Evolutionary conservation across 64 coral and sea anemone species (phyloP), one percentile per base, ranked within the genome.

Genomic region (Orbicella faveolata): DNA sequence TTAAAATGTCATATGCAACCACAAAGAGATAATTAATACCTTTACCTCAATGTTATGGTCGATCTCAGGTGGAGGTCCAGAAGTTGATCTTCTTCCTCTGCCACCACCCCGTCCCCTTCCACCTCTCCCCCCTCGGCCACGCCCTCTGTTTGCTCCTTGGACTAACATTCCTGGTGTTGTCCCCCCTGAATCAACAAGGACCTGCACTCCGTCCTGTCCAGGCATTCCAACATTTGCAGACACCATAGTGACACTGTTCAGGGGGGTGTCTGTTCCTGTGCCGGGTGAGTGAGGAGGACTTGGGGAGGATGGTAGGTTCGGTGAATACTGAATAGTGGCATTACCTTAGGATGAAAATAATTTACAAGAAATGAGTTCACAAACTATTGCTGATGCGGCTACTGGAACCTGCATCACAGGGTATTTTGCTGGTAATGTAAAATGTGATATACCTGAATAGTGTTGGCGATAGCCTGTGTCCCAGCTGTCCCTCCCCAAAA

Each of bases 41-140:
- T 37, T 8, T 77, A 95, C 96, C 93, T 98, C 96, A 83, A 98
- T 92, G 83, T 93, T 98, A 67, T 98, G 96, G 65, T 98, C 96
- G 55, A 98, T 82, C 62, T 98, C 96, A 41, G 93, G 96, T n/a
- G 93, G 90, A 26, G 96, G 96, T 16, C 89, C 96, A 66, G 89
- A 92, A 53, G 96, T 98, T 78, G 96, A 98, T 81, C 96, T 89
- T 51, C 96, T 82, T 34, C 96, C 96, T 25, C 96, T 88, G 52
- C 96, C 96, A 87, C 93, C 92, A 30, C 90, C 90, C 20, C 93
- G 76, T 7, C 93, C 93, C 33, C 96, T 92, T 14, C 96, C 96
- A 63, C 93, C 95, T 89, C 95, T 92, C 3, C 92, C 95, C 41
- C 95, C 95, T 65, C 95, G 90, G 53, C 92, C 92, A 81, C 95